These are phyloP conservation scores for Candidula unifasciata DNA, from an alignment of 2,888 invertebrate genomes.

Conservation along the genomic window DNA sequence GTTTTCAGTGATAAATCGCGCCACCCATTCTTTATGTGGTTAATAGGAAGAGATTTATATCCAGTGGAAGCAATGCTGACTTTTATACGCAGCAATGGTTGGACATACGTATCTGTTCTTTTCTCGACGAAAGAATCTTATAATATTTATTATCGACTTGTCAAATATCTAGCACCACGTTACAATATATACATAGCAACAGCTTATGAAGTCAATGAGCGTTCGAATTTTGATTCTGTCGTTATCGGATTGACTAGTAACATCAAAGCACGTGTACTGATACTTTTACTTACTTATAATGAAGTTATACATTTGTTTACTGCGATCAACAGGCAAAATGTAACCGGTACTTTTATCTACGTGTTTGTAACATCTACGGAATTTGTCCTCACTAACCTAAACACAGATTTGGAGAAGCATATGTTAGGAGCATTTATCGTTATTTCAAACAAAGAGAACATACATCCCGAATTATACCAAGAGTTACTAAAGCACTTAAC, in stretches of 20 bases:
- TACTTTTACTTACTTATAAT: conserved; percentile 60
- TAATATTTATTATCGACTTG: conserved; percentile 56
- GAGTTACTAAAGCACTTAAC: conserved; percentile 61
- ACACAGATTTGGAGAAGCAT: conserved; percentile 56
- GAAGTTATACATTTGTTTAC: conserved; percentile 50
- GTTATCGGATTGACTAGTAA: background rate
- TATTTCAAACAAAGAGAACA: conserved; percentile 51
- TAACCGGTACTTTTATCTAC: conserved; percentile 63
- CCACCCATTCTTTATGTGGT: conserved; percentile 65
- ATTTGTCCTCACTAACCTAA: conserved; percentile 46
- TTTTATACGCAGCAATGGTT: conserved; percentile 79
- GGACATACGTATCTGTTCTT: conserved; percentile 87
- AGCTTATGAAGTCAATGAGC: conserved; percentile 9
- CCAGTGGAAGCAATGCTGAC: conserved; percentile 60
- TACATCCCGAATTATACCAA: conserved; percentile 55
- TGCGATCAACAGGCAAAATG: conserved; percentile 46
- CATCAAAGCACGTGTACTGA: conserved; percentile 57
- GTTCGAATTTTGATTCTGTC: background rate
- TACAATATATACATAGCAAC: conserved; percentile 61
- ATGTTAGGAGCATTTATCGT: conserved; percentile 60
- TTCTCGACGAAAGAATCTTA: conserved; percentile 82
- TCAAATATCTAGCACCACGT: conserved; percentile 51
- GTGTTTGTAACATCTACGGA: conserved; percentile 65
- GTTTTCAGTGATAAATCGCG: conserved; percentile 60
- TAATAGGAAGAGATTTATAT: conserved; percentile 62